phyloP scores from a whole-genome alignment of 2,888 invertebrate species.

The Barypeithes pellucidus region DNA sequence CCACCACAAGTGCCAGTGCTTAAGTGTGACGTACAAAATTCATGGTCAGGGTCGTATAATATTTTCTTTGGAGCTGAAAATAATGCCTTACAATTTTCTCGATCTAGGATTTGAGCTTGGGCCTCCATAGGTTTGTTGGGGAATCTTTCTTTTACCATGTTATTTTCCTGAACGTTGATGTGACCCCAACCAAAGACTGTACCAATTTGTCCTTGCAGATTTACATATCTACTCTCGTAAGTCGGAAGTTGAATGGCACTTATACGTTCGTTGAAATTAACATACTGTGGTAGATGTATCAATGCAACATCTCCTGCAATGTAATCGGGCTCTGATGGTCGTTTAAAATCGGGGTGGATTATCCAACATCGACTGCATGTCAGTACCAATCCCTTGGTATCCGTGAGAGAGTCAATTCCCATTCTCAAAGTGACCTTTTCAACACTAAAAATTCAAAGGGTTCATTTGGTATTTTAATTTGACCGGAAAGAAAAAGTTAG shows the following conservation, averaged over 20 bases:
- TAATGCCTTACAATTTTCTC: too few relatives aligned
- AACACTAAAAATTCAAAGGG: background rate
- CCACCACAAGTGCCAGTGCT: too few relatives aligned
- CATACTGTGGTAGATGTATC: background rate
- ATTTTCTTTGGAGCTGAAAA: too few relatives aligned
- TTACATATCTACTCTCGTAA: background rate
- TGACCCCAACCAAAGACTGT: background rate
- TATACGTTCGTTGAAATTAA: background rate
- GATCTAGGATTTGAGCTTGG: too few relatives aligned
- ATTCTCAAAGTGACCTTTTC: background rate
- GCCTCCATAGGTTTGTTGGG: too few relatives aligned
- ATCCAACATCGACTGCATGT: background rate
- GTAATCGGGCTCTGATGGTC: background rate
- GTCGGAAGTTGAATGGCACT: background rate
- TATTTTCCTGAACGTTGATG: background rate
- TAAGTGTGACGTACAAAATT: too few relatives aligned
- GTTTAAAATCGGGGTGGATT: background rate
- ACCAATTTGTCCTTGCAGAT: background rate
- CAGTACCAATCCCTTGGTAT: background rate
- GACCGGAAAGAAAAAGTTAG: too few relatives aligned
- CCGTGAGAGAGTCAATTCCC: background rate
- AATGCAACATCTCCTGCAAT: background rate
- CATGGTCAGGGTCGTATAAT: too few relatives aligned
- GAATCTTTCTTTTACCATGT: too few relatives aligned
- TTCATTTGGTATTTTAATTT: background rate